Conservation (phyloP, 2,888 invertebrate species). For the Panorpa germanica region DNA sequence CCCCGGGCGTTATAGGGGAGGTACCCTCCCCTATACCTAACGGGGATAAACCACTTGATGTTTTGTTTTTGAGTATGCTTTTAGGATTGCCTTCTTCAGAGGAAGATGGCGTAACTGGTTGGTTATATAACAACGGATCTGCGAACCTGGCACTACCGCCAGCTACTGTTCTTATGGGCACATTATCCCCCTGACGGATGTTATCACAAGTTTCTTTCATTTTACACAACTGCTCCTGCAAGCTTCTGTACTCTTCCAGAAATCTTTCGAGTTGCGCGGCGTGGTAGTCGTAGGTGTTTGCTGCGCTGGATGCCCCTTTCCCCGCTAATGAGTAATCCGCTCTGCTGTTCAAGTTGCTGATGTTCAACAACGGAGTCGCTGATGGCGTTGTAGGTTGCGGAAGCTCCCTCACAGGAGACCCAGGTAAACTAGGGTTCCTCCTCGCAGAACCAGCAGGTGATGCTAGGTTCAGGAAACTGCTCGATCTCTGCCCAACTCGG, state of each 20-base stretch:
- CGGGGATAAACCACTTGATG: too few species aligned
- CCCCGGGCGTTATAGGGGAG: slow-evolving; percentile 18
- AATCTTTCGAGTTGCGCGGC: slow-evolving; percentile 63
- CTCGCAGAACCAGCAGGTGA: slow-evolving; percentile 25
- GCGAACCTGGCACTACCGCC: slow-evolving; percentile 21
- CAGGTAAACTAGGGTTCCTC: slow-evolving; percentile 39
- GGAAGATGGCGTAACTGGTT: slow-evolving; percentile 22
- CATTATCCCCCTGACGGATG: slow-evolving; percentile 23
- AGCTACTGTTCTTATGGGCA: slow-evolving; percentile 11
- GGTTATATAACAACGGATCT: slow-evolving; percentile 26
- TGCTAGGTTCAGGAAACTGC: slow-evolving; percentile 49
- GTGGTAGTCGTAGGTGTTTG: slow-evolving; percentile 51
- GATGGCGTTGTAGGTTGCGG: slow-evolving; percentile 16
- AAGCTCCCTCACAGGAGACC: slow-evolving; percentile 38
- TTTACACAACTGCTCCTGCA: slow-evolving; percentile 58
- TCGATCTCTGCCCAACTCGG: slow-evolving; percentile 33
- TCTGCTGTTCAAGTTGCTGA: slow-evolving; percentile 28
- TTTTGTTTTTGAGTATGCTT: slow-evolving; percentile 35
- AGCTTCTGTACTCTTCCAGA: slow-evolving; percentile 56
- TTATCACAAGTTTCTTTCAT: slow-evolving; percentile 66
- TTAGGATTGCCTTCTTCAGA: slow-evolving; percentile 28
- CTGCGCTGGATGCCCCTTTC: slow-evolving; percentile 25
- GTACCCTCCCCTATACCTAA: too few species aligned
- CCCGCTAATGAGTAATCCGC: slow-evolving; percentile 25
- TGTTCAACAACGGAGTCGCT: slow-evolving; percentile 41